A percentile compares a stretch with the other conserved stretches of the same genome.
Evolutionary conservation across 1,140 invertebrate genomes (phyloP).

Genomic region (Anastrepha obliqua): DNA sequence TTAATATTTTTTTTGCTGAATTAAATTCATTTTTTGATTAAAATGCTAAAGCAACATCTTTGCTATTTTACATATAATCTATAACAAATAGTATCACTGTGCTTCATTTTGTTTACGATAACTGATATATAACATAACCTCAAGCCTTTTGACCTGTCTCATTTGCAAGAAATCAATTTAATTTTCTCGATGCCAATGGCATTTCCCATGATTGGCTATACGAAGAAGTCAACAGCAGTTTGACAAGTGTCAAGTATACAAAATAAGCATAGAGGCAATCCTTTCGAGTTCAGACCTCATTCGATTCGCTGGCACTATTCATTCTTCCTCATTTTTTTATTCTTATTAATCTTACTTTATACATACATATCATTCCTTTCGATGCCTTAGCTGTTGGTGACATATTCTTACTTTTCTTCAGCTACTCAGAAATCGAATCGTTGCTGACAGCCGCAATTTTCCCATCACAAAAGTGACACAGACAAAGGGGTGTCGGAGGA

Average conservation of each 20-base stretch:
- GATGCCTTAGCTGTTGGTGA: conserved; percentile 29
- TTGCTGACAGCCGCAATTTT: conserved; percentile 47
- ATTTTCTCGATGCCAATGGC: conserved; percentile 1
- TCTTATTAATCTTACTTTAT: neutral
- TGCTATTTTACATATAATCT: too few relatives aligned
- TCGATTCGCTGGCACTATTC: neutral
- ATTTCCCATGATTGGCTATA: neutral
- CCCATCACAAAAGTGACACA: neutral
- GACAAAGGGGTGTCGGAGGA: neutral
- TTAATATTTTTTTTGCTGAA: too few relatives aligned
- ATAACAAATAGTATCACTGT: neutral
- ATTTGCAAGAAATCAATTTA: conserved; percentile 52
- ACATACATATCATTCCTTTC: neutral
- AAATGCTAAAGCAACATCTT: too few relatives aligned
- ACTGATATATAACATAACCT: conserved; percentile 23
- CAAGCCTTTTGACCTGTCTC: conserved; percentile 33
- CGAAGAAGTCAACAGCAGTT: conserved; percentile 23
- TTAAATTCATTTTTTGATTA: too few relatives aligned
- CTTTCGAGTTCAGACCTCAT: neutral
- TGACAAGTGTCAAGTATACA: conserved; percentile 32
- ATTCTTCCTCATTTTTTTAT: neutral
- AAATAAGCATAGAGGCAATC: neutral
- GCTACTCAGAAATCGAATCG: conserved; percentile 39
- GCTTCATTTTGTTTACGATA: neutral
- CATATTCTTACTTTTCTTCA: conserved; percentile 38